Base-by-base conservation (phyloP, 1,140 invertebrate species). In the Caenorhabditis latens region DNA sequence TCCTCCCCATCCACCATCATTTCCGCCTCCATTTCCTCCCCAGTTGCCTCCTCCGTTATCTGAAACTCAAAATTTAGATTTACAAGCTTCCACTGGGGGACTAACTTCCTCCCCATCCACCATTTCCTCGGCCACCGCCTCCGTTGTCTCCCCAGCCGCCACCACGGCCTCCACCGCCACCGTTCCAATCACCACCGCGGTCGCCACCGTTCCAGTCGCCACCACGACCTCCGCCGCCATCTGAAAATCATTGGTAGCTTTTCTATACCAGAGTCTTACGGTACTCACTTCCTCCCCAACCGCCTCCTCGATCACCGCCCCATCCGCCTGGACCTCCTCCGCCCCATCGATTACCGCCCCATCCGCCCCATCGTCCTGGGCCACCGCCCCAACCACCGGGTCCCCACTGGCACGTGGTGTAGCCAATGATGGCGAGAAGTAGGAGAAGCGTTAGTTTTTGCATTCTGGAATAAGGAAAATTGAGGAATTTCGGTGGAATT, bases 311-410 rank as follows among this genome's bases (percentile, higher is more conserved):
- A 32, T 65, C 11, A 9, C 63, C 63, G 40, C 63, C 63, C 63
- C 63, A 65, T 32, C 57, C 57, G 8, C 57, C 57, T 19, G 57
- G 57, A n/a, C 57, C 57, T 19, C 57, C 57, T 8, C 57, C 57
- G n/a, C 67, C 67, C 43, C 67, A 43, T n/a, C 67, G 16, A 42
- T 71, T 71, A 13, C 67, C 67, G 14, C 67, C 67, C 67, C 67
- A 71, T 9, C 67, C 67, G 16, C 67, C 67, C 67, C 67, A 71
- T 43, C 67, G 67, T n/a, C 67, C 67, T 13, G 67, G 67, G 43
- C 67, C 67, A 71, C 67, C 67, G 19, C 67, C 67, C 67, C 67
- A 71, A 19, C 67, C 67, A 8, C 67, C 67, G 7, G 67, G 67
- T 8, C 67, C 67, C 67, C 67, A 71, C 46, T 71, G 67, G 19